These are phyloP conservation scores for Panzeria rudis DNA, from an alignment of 2,888 invertebrate species.

Conservation along the genomic window DNA sequence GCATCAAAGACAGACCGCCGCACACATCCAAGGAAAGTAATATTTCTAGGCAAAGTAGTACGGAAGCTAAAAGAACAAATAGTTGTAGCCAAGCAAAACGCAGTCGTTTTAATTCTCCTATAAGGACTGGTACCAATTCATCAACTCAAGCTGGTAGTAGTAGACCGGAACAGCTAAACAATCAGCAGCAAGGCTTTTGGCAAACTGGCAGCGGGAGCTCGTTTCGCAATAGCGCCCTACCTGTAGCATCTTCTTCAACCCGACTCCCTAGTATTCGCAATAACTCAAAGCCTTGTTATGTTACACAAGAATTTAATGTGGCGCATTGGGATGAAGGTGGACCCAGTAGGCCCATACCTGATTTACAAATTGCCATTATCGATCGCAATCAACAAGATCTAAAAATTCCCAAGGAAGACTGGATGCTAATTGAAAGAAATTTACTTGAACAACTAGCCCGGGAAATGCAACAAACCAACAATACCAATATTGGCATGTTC, in stretches of 20 bases:
- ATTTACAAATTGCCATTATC: constrained; percentile 33
- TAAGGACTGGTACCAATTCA: background rate
- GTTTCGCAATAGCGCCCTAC: too few relatives aligned
- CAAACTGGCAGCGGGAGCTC: background rate
- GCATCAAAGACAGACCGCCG: background rate
- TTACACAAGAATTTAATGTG: background rate
- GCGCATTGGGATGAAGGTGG: background rate
- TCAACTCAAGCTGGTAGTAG: background rate
- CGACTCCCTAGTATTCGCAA: background rate
- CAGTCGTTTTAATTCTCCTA: background rate
- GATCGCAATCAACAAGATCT: constrained; percentile 18
- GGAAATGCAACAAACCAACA: constrained; percentile 20
- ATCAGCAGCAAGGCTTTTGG: background rate
- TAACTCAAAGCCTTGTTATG: background rate
- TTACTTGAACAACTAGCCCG: background rate
- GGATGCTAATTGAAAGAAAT: background rate
- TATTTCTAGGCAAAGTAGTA: background rate
- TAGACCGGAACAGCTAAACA: background rate
- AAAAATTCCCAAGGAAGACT: background rate
- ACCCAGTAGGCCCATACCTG: background rate
- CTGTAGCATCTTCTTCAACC: background rate
- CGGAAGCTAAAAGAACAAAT: too few relatives aligned
- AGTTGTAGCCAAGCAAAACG: background rate
- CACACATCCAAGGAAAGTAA: too few relatives aligned
- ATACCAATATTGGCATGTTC: constrained; percentile 14